Conservation (phyloP, 2,797 vertebrate genomes). For the Cossypha niveicapilla region DNA sequence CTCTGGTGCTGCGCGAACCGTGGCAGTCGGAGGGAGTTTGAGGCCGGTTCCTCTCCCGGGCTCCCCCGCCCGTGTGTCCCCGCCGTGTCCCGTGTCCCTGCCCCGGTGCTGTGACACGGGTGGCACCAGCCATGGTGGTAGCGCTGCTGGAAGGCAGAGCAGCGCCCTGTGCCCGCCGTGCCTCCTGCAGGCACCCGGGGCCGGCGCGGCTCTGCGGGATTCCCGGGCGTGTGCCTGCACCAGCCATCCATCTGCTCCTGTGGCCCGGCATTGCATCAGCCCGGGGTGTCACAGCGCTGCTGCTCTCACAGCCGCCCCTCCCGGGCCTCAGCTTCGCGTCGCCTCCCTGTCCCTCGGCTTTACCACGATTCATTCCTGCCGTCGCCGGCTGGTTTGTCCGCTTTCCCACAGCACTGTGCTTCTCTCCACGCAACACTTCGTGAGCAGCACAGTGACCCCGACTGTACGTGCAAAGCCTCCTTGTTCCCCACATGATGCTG, state of each 20-base stretch:
- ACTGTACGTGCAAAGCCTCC: neutral
- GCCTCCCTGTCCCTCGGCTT: neutral
- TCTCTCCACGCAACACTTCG: rapidly evolving
- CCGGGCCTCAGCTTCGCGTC: rapidly evolving
- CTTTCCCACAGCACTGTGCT: neutral
- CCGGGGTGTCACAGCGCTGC: rapidly evolving
- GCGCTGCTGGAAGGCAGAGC: rapidly evolving
- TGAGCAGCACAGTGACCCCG: rapidly evolving
- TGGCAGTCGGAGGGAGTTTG: neutral
- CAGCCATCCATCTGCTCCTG: rapidly evolving
- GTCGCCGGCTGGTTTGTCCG: neutral
- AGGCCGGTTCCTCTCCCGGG: too few relatives aligned
- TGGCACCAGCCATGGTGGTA: rapidly evolving
- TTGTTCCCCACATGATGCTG: neutral
- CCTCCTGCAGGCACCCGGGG: rapidly evolving
- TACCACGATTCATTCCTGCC: neutral
- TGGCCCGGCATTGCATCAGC: neutral
- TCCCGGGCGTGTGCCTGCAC: neutral
- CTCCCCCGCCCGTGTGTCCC: neutral
- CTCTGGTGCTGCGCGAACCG: neutral
- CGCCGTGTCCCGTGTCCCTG: too few relatives aligned
- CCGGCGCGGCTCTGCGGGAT: neutral
- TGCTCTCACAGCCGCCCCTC: neutral
- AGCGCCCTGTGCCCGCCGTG: rapidly evolving
- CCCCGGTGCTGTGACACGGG: rapidly evolving